Conservation (phyloP, 2,113 vertebrate species). For the Mus musculus region DNA sequence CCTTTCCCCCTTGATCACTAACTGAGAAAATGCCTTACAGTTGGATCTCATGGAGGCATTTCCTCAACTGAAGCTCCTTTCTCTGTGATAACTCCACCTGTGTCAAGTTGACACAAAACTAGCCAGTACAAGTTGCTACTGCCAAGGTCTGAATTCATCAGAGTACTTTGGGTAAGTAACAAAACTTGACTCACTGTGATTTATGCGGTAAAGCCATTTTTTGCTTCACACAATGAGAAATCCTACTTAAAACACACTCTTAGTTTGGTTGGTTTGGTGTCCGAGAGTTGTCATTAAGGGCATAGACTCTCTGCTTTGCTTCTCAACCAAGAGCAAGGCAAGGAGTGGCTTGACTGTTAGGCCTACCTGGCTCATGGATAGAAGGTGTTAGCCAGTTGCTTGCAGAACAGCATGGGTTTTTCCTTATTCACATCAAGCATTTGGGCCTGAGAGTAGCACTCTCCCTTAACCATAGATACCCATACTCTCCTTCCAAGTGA, state of each 20-base stretch:
- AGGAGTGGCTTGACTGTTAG: background rate
- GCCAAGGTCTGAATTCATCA: background rate
- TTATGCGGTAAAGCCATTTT: background rate
- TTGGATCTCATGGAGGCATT: too few species aligned
- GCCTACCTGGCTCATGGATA: too few species aligned
- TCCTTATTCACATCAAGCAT: background rate
- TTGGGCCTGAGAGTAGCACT: background rate
- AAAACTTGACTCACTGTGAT: background rate
- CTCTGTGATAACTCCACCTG: too few species aligned
- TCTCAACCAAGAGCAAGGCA: background rate
- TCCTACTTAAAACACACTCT: background rate
- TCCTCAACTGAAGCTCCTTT: too few species aligned
- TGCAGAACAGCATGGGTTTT: background rate
- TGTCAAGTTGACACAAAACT: too few species aligned
- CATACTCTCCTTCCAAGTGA: background rate
- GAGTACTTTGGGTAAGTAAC: background rate
- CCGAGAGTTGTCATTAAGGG: fast-evolving
- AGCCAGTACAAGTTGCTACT: too few species aligned
- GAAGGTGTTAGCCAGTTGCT: background rate
- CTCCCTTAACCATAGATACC: fast-evolving
- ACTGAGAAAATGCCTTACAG: too few species aligned
- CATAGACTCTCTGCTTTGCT: background rate
- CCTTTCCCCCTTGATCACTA: too few species aligned
- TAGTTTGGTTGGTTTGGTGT: fast-evolving
- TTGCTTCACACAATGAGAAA: background rate